Conservation (phyloP, 2,113 vertebrate genomes). For the Gambusia affinis region DNA sequence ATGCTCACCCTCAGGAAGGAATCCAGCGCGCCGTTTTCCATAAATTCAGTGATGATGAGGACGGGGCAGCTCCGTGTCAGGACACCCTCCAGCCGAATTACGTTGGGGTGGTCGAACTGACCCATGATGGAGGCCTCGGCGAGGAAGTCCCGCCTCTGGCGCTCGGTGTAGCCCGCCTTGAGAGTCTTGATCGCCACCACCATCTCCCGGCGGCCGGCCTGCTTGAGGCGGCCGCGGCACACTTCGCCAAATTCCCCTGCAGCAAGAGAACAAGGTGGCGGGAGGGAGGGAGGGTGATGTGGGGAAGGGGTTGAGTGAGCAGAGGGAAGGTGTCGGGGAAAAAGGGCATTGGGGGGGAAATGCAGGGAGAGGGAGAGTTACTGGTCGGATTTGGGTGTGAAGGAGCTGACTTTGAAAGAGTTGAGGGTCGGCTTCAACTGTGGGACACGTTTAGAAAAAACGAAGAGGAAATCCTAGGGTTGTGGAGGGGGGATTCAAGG, state of each 20-base stretch:
- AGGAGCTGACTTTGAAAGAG: conserved; percentile 47
- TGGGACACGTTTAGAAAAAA: conserved; percentile 25
- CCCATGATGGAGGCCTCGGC: conserved; percentile 98
- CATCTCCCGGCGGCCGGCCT: conserved; percentile 89
- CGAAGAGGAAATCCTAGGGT: conserved; percentile 5
- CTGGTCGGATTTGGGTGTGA: conserved; percentile 64
- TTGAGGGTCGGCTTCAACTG: conserved; percentile 41
- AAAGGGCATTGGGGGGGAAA: background rate
- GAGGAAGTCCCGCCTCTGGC: conserved; percentile 95
- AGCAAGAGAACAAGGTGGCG: conserved; percentile 14
- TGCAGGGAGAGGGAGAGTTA: conserved; percentile 64
- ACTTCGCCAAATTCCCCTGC: conserved; percentile 98
- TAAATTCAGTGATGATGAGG: conserved; percentile 98
- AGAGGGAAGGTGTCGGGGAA: conserved; percentile 39
- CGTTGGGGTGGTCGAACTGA: conserved; percentile 98
- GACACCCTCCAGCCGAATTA: conserved; percentile 96
- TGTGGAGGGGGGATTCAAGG: conserved; percentile 35
- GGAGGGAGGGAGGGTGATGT: conserved; percentile 25
- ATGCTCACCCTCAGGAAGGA: conserved; percentile 94
- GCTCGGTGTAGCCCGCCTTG: conserved; percentile 96
- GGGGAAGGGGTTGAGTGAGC: conserved; percentile 43
- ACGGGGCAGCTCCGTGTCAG: conserved; percentile 97
- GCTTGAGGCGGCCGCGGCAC: conserved; percentile 93
- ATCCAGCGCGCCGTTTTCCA: conserved; percentile 97
- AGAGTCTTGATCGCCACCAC: conserved; percentile 97